Base-by-base conservation (phyloP, 2,888 invertebrate genomes). In the Helicoverpa assulta region DNA sequence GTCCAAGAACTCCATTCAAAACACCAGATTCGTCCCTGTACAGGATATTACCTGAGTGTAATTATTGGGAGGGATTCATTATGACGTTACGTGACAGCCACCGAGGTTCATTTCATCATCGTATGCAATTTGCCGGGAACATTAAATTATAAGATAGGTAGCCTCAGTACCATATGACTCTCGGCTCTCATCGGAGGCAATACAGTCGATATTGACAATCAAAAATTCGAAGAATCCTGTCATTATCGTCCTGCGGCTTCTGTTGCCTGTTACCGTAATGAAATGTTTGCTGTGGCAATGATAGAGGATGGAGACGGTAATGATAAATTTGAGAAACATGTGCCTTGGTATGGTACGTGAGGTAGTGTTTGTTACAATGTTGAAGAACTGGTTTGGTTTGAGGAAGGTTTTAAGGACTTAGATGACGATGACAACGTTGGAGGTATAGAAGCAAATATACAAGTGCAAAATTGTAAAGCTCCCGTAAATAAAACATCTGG, bases 61-160 rank as follows among this genome's bases (percentile, higher is more conserved):
- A 94, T 94, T 94, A 94, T 91, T 91, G 86, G 86, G 88, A 88
- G 88, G 91, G 90, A 83, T 90, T 91, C 92, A 93, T 94, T 93
- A 93, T 91, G 89, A 91, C 77, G 90, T 91, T 93, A 94, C 93
- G 93, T 94, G 93, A 93, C 93, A 89, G 89, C 83, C 84, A 85
- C 85, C 71, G 88, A 86, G 86, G 85, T 85, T 83, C 84, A 83
- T 83, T 85, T 85, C 88, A 87, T 87, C 88, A 85, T 85, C 85
- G 82, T 83, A 83, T 89, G 91, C 89, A 91, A 91, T 92, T 91
- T 91, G 85, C 89, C 86, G 83, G 80, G 71, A 84, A 85, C 87
- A 88, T 90, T 88, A 89, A 86, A 89, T 88, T 89, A 89, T 85
- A 88, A 86, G 83, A 81, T 84, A 76, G 82, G 76, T 81, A 76